Evolutionary conservation across 2,888 invertebrate species (phyloP).

Genomic region (Leucophora obtusa): DNA sequence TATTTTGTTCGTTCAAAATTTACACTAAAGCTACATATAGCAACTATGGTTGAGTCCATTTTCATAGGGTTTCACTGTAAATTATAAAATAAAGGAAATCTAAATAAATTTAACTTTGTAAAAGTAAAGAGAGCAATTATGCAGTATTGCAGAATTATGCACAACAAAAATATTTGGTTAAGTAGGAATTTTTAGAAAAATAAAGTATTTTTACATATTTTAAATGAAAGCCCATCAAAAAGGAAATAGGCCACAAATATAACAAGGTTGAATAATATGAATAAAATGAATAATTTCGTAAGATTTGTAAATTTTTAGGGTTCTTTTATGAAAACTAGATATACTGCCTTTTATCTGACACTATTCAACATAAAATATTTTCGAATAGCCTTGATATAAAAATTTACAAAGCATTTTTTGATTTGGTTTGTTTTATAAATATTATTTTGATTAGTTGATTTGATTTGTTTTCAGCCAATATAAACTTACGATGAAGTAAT

Average conservation of each 20-base stretch:
- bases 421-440: too few species aligned
- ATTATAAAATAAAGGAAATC: slow-evolving; percentile 21
- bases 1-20: too few species aligned
- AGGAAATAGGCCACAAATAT: neutral
- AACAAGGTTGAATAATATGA: neutral
- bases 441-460: too few species aligned
- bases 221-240: neutral
- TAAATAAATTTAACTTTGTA: slow-evolving; percentile 21
- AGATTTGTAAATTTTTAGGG: neutral
- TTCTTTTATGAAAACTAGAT: neutral
- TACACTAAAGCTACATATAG: too few species aligned
- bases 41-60: too few species aligned
- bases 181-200: neutral
- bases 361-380: too few species aligned
- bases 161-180: slow-evolving; percentile 11
- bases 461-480: too few species aligned
- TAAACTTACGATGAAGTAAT: too few species aligned
- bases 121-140: slow-evolving; percentile 52
- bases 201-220: slow-evolving; percentile 14
- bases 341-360: too few species aligned
- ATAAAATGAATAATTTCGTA: neutral
- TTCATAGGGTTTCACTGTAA: too few species aligned
- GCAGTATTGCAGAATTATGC: slow-evolving; percentile 34
- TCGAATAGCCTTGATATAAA: too few species aligned
- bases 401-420: too few species aligned